These are phyloP conservation scores for Tryphoninae sp. DNA, from an alignment of 2,888 invertebrate genomes.

Conservation along the genomic window DNA sequence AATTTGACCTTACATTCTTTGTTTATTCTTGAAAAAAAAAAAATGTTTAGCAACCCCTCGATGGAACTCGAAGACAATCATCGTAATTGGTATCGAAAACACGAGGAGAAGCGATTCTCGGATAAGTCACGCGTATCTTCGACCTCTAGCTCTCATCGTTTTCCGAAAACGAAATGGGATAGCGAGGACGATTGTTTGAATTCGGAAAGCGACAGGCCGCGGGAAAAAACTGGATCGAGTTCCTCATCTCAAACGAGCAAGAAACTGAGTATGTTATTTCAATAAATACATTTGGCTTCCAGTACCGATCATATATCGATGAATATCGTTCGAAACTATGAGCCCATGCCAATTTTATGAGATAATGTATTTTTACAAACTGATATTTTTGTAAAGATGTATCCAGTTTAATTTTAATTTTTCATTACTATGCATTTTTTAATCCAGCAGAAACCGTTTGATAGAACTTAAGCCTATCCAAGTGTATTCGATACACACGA, in stretches of 20 bases:
- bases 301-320: too few species aligned
- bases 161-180: constrained; percentile 79
- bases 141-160: constrained; percentile 67
- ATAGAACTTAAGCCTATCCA: too few species aligned
- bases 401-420: not conserved
- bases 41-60: constrained; percentile 68
- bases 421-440: not conserved
- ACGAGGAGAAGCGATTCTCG: constrained; percentile 52
- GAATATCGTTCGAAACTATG: too few species aligned
- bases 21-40: constrained; percentile 3
- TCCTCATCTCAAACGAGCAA: constrained; percentile 17
- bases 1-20: not conserved
- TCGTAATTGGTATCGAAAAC: constrained; percentile 75
- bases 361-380: not conserved
- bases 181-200: constrained; percentile 73
- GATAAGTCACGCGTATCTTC: constrained; percentile 39
- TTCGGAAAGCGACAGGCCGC: constrained; percentile 23
- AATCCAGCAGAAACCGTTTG: not conserved
- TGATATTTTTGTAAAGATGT: not conserved
- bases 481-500: too few species aligned
- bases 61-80: constrained; percentile 70
- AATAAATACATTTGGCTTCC: not conserved
- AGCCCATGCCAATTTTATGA: too few species aligned
- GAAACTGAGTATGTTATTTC: constrained; percentile 44
- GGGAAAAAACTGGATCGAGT: constrained; percentile 24